Base-by-base conservation (phyloP, 2,113 vertebrate species). In the Gavia stellata region DNA sequence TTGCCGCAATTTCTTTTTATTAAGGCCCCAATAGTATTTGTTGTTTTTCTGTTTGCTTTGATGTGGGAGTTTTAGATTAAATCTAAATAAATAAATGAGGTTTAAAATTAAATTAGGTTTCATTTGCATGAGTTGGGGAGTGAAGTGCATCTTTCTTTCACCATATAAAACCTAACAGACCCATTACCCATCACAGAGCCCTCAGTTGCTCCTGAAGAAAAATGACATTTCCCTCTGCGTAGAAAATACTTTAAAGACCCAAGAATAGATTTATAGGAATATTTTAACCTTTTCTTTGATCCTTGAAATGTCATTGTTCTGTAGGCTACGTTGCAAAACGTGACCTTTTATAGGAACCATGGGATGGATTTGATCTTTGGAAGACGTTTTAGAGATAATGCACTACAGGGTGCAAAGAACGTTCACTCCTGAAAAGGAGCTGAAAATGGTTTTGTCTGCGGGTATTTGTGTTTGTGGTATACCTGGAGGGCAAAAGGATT, bases 271-370 rank as follows among this genome's bases (percentile, higher is more conserved):
- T 98, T 98, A 98, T 98, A 98, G 98, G 98, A 98, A 98, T 98
- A 98, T 98, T 98, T 98, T 98, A 98, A 98, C 98, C 98, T 98
- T 98, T 98, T 98, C 98, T 97, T 97, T 98, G 98, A 98, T 98
- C 98, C 98, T 97, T 98, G 98, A 98, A 98, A 98, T 98, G 98
- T 98, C 98, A 98, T 98, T 98, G 98, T 98, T 98, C 97, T 98
- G 97, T 98, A 95, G 98, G 98, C 97, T 98, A 97, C 97, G 97
- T 96, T 81, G 86, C 98, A 96, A 98, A 98, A 95, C 34, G 92
- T 98, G 98, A 98, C 98, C 98, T 98, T 98, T 98, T 97, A 96
- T 97, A 95, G 97, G 86, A 98, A 97, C 90, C 84, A 24, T 38
- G 70, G 97, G 97, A 97, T 5, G 81, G 97, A 95, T 92, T 97